A percentile compares a stretch with the other conserved stretches of the same genome.
phyloP scores from a whole-genome alignment of 2,113 vertebrate genomes.

The Ellobius talpinus region DNA sequence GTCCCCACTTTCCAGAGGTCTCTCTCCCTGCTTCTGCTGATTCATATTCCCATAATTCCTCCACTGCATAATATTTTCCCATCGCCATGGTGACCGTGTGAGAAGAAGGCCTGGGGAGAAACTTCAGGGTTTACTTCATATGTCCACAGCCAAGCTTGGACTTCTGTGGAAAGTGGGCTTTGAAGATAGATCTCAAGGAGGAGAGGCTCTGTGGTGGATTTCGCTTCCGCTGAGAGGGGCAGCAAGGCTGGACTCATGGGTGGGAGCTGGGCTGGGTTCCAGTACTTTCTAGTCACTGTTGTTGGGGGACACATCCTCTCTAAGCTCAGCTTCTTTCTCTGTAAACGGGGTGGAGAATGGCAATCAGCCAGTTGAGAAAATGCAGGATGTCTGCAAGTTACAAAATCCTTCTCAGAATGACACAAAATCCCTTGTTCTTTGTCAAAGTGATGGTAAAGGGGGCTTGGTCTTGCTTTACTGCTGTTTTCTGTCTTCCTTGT shows the following conservation, averaged over 20 bases:
- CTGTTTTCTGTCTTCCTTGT: not conserved
- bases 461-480: rapidly evolving
- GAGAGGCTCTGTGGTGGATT: not conserved
- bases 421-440: not conserved
- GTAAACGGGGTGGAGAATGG: not conserved
- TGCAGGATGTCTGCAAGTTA: not conserved
- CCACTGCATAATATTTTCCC: conserved; percentile 88
- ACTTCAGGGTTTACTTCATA: conserved; percentile 72
- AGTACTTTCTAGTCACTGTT: not conserved
- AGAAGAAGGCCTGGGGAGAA: conserved; percentile 74
- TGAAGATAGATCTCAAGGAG: not conserved
- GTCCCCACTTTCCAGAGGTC: conserved; percentile 78
- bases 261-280: not conserved
- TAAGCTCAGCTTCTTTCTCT: not conserved
- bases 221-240: rapidly evolving
- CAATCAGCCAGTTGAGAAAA: not conserved
- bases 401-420: not conserved
- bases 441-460: rapidly evolving
- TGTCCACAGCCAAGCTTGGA: conserved; percentile 60
- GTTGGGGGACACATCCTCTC: not conserved
- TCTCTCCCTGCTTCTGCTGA: conserved; percentile 83
- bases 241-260: not conserved
- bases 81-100: conserved; percentile 86
- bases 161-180: conserved; percentile 44
- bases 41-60: conserved; percentile 88